Evolutionary conservation across 2,797 vertebrate genomes (phyloP).

Genomic region (Sebastes trivittatus): DNA sequence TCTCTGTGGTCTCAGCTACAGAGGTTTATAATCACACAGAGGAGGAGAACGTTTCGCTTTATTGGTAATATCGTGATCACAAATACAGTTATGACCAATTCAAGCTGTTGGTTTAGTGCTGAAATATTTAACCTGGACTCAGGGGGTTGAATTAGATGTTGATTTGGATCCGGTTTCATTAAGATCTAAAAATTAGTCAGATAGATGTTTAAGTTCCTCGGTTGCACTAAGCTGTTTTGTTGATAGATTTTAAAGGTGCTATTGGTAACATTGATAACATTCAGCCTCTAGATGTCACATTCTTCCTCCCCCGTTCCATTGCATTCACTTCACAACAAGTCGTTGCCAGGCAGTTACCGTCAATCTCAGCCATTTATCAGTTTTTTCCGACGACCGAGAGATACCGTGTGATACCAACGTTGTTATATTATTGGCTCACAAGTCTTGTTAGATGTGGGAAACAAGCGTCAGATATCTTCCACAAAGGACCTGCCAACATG

Average conservation of each 20-base stretch:
- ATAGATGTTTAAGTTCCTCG: not conserved
- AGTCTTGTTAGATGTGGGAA: no score
- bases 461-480: no score
- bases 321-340: no score
- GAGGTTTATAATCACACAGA: slow-evolving; percentile 44
- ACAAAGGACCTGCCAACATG: no score
- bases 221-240: not conserved
- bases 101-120: not conserved
- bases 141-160: not conserved
- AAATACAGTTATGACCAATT: slow-evolving; percentile 6
- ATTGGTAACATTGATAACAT: no score
- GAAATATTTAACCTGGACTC: not conserved
- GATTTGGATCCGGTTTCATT: not conserved
- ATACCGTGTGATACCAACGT: no score
- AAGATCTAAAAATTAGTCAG: not conserved
- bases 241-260: not conserved
- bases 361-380: no score
- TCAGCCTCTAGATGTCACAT: no score
- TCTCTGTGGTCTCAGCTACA: slow-evolving; percentile 33
- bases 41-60: slow-evolving; percentile 10
- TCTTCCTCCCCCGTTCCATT: no score
- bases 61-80: slow-evolving; percentile 12
- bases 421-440: no score
- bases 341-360: no score
- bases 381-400: no score